Evolutionary conservation across 2,113 vertebrate genomes (phyloP).

Genomic region (Cyanoderma ruficeps): DNA sequence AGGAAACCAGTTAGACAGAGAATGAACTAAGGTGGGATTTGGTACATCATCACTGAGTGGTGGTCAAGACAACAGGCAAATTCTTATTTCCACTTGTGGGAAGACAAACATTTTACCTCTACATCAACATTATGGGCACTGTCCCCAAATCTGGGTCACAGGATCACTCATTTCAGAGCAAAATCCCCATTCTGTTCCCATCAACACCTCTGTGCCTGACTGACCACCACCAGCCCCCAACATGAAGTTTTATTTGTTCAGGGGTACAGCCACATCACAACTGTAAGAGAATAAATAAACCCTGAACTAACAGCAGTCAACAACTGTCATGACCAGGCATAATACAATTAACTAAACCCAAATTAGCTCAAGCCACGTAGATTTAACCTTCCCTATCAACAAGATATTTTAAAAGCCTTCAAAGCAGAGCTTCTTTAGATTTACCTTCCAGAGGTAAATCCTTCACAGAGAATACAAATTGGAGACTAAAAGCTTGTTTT

Average conservation of each 20-base stretch:
- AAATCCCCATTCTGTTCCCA: neutral
- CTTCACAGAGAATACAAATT: neutral
- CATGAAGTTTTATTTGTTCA: fast-evolving
- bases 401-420: neutral
- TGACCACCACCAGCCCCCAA: neutral
- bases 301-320: neutral
- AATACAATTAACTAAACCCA: neutral
- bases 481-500: neutral
- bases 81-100: neutral
- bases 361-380: neutral
- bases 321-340: neutral
- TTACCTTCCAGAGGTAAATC: neutral
- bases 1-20: neutral
- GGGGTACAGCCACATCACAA: neutral
- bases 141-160: neutral
- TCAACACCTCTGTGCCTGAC: neutral
- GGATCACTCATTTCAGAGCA: neutral
- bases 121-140: fast-evolving
- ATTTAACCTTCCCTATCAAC: neutral
- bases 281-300: neutral
- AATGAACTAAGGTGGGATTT: neutral
- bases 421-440: neutral
- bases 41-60: fast-evolving
- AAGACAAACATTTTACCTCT: neutral
- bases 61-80: neutral